These are phyloP conservation scores for Antennarius maculatus DNA, from an alignment of 2,797 vertebrate species.

Conservation along the genomic window DNA sequence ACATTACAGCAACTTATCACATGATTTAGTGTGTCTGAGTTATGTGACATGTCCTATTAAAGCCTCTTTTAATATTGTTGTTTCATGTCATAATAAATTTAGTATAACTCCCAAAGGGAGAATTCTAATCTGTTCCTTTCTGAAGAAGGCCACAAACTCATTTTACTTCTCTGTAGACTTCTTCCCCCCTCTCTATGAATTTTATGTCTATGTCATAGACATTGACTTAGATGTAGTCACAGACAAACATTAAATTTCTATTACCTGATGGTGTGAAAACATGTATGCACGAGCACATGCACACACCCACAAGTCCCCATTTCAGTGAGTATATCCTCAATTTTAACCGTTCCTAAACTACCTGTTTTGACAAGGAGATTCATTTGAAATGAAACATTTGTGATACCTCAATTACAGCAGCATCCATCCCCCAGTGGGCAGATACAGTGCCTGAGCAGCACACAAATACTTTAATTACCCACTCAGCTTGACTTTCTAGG, in stretches of 20 bases:
- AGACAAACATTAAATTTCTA: slow-evolving; percentile 5
- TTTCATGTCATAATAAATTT: slow-evolving; percentile 6
- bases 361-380: slow-evolving; percentile 45
- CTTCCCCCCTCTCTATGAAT: no score
- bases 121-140: slow-evolving; percentile 9
- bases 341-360: slow-evolving; percentile 36
- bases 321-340: slow-evolving; percentile 19
- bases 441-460: slow-evolving; percentile 43
- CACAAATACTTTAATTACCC: slow-evolving; percentile 65
- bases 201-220: not conserved
- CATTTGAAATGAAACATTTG: slow-evolving; percentile 52
- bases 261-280: not conserved
- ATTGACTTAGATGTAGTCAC: not conserved
- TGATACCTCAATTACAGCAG: slow-evolving; percentile 64
- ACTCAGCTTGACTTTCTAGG: slow-evolving; percentile 53
- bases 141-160: not conserved
- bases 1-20: not conserved
- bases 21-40: slow-evolving; percentile 22
- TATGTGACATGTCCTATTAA: slow-evolving; percentile 12
- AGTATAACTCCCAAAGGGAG: slow-evolving; percentile 1
- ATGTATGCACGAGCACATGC: not conserved
- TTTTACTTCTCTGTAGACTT: not conserved
- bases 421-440: slow-evolving; percentile 44
- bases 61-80: slow-evolving; percentile 9
- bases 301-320: not conserved